Evolutionary conservation across 2,888 invertebrate species (phyloP).

Genomic region (Cryptocephalus primarius): DNA sequence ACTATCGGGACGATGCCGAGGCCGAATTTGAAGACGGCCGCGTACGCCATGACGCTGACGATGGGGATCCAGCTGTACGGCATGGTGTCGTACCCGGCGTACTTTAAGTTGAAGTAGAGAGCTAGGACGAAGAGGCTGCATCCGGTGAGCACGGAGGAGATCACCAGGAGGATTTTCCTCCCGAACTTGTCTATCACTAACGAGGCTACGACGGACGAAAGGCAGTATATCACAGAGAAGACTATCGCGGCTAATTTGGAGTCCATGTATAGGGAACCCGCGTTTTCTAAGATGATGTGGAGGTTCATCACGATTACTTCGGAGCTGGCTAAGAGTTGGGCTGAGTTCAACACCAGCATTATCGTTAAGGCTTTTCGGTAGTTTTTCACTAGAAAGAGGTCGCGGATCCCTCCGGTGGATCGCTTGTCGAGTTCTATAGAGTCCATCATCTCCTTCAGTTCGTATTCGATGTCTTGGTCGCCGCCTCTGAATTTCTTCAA

Average conservation of each 20-base stretch:
- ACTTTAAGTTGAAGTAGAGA: slow-evolving; percentile 29
- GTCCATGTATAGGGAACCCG: slow-evolving; percentile 26
- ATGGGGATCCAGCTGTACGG: slow-evolving; percentile 23
- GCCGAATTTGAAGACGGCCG: slow-evolving; percentile 29
- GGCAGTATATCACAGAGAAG: slow-evolving; percentile 28
- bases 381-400: slow-evolving; percentile 27
- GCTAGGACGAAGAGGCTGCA: slow-evolving; percentile 26
- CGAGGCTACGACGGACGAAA: slow-evolving; percentile 25
- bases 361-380: slow-evolving; percentile 31
- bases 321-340: slow-evolving; percentile 32
- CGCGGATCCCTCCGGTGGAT: slow-evolving; percentile 27
- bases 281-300: slow-evolving; percentile 29
- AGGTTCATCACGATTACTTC: slow-evolving; percentile 34
- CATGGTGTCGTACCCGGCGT: slow-evolving; percentile 20
- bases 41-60: slow-evolving; percentile 28
- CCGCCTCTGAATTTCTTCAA: slow-evolving; percentile 21
- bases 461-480: slow-evolving; percentile 24
- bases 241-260: slow-evolving; percentile 28
- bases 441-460: slow-evolving; percentile 26
- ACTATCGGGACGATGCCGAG: slow-evolving; percentile 33
- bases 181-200: slow-evolving; percentile 30
- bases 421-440: slow-evolving; percentile 28
- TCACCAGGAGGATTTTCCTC: slow-evolving; percentile 26
- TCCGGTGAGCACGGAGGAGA: slow-evolving; percentile 27
- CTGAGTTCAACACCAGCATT: slow-evolving; percentile 30